A percentile compares a stretch with the other conserved stretches of the same genome.
Evolutionary conservation across 2,888 invertebrate genomes (phyloP).

Genomic region (Noctua fimbriata): DNA sequence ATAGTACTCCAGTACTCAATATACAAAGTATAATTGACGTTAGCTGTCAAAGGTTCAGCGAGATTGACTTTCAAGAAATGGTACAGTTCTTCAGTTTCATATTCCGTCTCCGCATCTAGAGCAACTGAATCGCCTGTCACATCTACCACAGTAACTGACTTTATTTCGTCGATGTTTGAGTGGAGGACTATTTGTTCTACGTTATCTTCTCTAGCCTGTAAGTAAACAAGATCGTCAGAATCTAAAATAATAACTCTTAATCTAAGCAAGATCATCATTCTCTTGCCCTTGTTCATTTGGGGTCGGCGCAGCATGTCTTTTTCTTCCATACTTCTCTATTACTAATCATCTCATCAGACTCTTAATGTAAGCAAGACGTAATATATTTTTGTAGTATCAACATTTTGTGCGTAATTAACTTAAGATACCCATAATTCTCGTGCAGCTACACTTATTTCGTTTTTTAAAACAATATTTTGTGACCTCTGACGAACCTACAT

Average conservation of each 20-base stretch:
- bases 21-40: constrained; percentile 81
- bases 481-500: neutral
- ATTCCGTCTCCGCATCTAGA: constrained; percentile 62
- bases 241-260: too few relatives aligned
- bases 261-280: too few relatives aligned
- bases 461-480: neutral
- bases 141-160: constrained; percentile 66
- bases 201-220: constrained; percentile 75
- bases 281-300: too few relatives aligned
- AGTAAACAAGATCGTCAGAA: neutral
- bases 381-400: too few relatives aligned
- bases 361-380: too few relatives aligned
- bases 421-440: neutral
- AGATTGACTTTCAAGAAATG: constrained; percentile 85
- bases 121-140: constrained; percentile 63
- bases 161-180: constrained; percentile 84
- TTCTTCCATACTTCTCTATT: too few relatives aligned
- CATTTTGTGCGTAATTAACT: neutral
- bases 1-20: constrained; percentile 88
- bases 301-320: too few relatives aligned
- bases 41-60: constrained; percentile 69
- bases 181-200: constrained; percentile 87
- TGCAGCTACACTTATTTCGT: neutral
- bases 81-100: constrained; percentile 78
- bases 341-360: too few relatives aligned